Evolutionary conservation across 2,888 invertebrate species (phyloP), one percentile per base, ranked within the genome.

Genomic region (Scrobipalpa costella): DNA sequence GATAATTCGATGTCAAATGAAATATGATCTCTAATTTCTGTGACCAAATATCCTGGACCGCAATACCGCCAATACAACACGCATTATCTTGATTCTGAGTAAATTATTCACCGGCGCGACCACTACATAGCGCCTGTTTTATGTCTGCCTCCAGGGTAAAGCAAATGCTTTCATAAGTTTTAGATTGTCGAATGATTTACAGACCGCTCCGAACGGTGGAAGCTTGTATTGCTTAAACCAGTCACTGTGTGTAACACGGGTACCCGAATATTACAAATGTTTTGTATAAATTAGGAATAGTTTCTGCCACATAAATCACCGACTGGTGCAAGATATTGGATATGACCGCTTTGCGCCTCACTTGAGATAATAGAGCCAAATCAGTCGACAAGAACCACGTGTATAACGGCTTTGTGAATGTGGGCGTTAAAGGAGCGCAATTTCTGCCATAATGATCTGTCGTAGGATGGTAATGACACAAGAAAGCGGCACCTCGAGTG

Each of bases 41-140:
- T 34, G 55, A 34, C 85, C 87, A 88, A 88, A 88, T 87, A 87
- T 85, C 85, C 87, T 78, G 77, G 85, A 89, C 49, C 11, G 21
- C 49, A 21, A 52, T 89, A 89, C 88, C 81, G 79, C 83, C 80
- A 82, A 81, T 84, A 79, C 79, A 78, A 82, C 67, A 75, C 75
- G 81, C 78, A 85, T 85, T 88, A 86, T 86, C 86, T 86, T 84
- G 81, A 87, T 84, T 83, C 81, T 74, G 72, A 66, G 72, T 57
- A 55, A 66, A 66, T 62, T 73, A 71, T 66, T 64, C 59, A 64
- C 78, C 77, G 81, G 77, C 80, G 77, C 81, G 81, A 83, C 55
- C 55, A 55, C 55, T 55, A 44, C 44, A 44, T 75, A 78, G 82
- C 79, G 80, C 81, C 80, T 63, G 33, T 34, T 63, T 65, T 65